Conservation (phyloP, 2,888 invertebrate genomes). For the Drosophila paranaensis region DNA sequence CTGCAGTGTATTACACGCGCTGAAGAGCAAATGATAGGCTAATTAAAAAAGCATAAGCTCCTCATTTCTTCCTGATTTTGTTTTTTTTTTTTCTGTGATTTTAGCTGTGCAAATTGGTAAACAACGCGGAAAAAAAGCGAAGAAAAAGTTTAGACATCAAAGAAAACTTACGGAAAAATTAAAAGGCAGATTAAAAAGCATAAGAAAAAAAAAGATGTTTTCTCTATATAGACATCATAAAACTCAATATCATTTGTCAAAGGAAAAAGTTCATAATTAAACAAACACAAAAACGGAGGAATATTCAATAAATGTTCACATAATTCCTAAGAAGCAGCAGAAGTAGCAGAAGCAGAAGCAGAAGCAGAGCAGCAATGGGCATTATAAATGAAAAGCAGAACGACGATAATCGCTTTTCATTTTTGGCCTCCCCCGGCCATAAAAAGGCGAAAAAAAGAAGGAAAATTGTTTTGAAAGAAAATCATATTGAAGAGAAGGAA, state of each 20-base stretch:
- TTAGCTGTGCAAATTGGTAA: conserved; percentile 55
- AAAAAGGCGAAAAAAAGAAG: not conserved
- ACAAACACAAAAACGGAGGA: conserved; percentile 77
- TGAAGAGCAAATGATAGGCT: conserved; percentile 54
- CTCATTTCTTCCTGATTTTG: conserved; percentile 1
- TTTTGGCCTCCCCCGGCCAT: not conserved
- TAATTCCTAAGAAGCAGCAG: conserved; percentile 18
- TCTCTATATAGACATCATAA: conserved; percentile 23
- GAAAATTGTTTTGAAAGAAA: conserved; percentile 13
- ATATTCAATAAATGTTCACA: conserved; percentile 72
- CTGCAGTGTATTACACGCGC: conserved; percentile 21
- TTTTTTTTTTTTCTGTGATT: conserved; percentile 22
- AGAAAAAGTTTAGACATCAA: conserved; percentile 71
- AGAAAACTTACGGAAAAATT: conserved; percentile 69
- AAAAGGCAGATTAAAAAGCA: conserved; percentile 74
- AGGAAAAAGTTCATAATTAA: conserved; percentile 77
- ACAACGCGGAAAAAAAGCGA: conserved; percentile 43
- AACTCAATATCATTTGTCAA: conserved; percentile 63
- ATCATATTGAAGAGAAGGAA: conserved; percentile 17
- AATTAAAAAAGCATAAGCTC: conserved; percentile 68
- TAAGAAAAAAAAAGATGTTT: conserved; percentile 15
- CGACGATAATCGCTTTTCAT: conserved; percentile 63
- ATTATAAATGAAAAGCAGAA: conserved; percentile 46
- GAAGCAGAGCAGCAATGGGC: conserved; percentile 17
- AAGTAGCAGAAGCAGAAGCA: conserved; percentile 37